phyloP scores from a whole-genome alignment of 2,888 invertebrate genomes.

The Eudemis profundana region DNA sequence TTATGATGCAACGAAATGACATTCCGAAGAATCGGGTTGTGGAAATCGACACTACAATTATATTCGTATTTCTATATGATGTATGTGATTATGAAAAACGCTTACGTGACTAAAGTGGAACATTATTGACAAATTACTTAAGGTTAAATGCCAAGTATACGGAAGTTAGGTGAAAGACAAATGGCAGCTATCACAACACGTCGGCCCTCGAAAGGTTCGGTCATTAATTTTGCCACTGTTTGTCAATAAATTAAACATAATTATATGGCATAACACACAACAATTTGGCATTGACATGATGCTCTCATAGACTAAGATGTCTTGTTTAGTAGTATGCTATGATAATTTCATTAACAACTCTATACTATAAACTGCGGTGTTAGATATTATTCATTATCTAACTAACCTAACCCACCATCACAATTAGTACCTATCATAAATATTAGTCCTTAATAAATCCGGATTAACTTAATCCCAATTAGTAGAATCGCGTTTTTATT shows the following conservation, averaged over 20 bases:
- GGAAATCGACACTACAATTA: conserved; percentile 29
- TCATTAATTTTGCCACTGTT: conserved; percentile 2
- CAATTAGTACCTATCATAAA: no score
- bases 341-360: no score
- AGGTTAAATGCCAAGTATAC: conserved; percentile 23
- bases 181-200: conserved; percentile 21
- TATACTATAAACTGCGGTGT: no score
- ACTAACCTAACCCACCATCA: no score
- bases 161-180: conserved; percentile 24
- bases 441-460: no score
- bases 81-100: conserved; percentile 8
- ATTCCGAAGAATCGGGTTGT: conserved; percentile 28
- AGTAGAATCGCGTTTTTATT: neutral
- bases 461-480: neutral
- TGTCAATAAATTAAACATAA: conserved; percentile 1
- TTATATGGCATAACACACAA: neutral
- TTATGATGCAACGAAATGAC: conserved; percentile 24
- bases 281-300: neutral
- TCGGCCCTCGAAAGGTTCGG: conserved; percentile 8
- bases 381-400: no score
- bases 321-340: no score
- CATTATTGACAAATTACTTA: conserved; percentile 24
- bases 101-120: conserved; percentile 15
- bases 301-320: neutral
- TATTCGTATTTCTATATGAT: conserved; percentile 2